These are phyloP conservation scores for Conistra vaccinii DNA, from an alignment of 2,888 invertebrate genomes.

Conservation along the genomic window DNA sequence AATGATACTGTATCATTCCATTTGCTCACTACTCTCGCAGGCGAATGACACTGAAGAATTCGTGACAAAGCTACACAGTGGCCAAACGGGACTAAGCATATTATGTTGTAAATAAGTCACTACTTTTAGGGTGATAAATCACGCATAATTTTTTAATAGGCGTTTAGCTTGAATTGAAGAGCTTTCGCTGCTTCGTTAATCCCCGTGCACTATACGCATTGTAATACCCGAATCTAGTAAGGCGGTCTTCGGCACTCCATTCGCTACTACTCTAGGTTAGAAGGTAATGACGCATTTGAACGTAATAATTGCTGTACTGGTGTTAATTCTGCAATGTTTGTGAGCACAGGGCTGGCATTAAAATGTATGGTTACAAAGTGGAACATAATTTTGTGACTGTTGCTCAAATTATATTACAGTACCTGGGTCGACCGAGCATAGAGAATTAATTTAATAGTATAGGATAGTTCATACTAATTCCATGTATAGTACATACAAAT, in stretches of 20 bases:
- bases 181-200: neutral
- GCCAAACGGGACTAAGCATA: neutral
- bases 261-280: neutral
- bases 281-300: slow-evolving; percentile 1
- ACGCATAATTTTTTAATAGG: no score
- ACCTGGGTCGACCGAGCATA: no score
- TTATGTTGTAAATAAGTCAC: neutral
- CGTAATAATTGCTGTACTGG: slow-evolving; percentile 10
- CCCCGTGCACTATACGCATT: neutral
- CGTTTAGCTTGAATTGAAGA: neutral
- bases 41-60: neutral
- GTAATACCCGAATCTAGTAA: neutral
- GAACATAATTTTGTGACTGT: slow-evolving; percentile 2
- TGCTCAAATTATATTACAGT: neutral
- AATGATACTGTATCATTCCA: no score
- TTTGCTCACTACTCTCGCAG: no score
- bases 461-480: no score
- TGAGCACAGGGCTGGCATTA: neutral
- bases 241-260: neutral
- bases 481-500: no score
- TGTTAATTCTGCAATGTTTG: slow-evolving; percentile 23
- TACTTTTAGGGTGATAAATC: neutral
- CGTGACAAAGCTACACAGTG: neutral
- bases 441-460: no score
- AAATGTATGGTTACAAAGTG: neutral